phyloP scores from a whole-genome alignment of 2,113 vertebrate genomes.

The Accipiter cooperii region DNA sequence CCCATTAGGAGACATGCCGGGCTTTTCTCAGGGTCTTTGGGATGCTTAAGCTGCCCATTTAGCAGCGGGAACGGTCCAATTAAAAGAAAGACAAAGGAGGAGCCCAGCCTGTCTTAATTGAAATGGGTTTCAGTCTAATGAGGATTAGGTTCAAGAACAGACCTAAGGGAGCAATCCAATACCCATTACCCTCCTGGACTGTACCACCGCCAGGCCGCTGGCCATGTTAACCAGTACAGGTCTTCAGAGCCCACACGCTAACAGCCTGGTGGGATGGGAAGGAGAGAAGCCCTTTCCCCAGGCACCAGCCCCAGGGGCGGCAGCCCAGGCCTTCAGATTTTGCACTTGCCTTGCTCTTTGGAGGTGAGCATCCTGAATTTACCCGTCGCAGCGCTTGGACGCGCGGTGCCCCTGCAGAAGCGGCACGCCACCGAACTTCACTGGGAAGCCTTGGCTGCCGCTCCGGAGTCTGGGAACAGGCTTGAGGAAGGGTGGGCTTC shows the following conservation, averaged over 20 bases:
- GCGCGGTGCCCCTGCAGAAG: background rate
- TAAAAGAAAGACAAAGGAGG: slow-evolving; percentile 59
- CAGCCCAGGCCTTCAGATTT: background rate
- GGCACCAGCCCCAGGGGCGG: background rate
- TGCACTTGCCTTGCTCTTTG: background rate
- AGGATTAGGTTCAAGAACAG: slow-evolving; percentile 62
- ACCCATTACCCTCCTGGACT: background rate
- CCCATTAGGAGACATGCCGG: slow-evolving; percentile 68
- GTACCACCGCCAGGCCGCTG: background rate
- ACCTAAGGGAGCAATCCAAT: slow-evolving; percentile 65
- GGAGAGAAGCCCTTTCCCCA: background rate
- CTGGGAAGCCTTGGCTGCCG: background rate
- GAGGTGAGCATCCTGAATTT: background rate
- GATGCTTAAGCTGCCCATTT: slow-evolving; percentile 80
- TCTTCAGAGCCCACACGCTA: too few relatives aligned
- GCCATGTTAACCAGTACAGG: background rate
- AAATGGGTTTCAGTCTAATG: slow-evolving; percentile 72
- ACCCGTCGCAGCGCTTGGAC: background rate
- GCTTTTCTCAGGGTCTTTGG: slow-evolving; percentile 70
- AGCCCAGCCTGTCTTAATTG: slow-evolving; percentile 80
- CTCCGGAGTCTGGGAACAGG: background rate
- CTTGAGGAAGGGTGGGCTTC: background rate
- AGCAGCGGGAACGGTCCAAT: slow-evolving; percentile 76
- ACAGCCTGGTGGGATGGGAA: background rate
- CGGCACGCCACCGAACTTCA: rapidly evolving